Evolutionary conservation across 2,113 vertebrate genomes (phyloP), one percentile per base, ranked within the genome.

Genomic region (Nettapus auritus): DNA sequence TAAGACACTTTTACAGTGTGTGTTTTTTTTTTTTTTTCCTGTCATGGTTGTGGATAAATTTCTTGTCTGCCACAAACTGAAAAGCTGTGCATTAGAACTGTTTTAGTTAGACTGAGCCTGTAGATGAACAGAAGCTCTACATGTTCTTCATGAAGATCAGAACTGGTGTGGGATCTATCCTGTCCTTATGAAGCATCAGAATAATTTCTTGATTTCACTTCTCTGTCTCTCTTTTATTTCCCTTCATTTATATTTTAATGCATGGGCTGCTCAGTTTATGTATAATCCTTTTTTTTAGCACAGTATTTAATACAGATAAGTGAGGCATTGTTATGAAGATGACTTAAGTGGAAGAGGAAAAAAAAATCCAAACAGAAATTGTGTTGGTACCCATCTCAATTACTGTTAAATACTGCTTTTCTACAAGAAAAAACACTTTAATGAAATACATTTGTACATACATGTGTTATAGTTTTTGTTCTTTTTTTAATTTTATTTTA

Each of bases 401-500:
- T 91, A 55, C 14, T 79, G 22, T 38, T 79, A 68, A 76, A 40
- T 82, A 25, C 12, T 71, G 53, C 20, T 75, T 81, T 95, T 83
- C 29, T 88, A 11, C 6, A 48, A 88, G 16, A 55, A 90, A 89
- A 68, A 25, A 31, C 3, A 46, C 11, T 22, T 21, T 64, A 66
- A 44, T 48, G 8, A 36, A 88, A 42, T 50, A 36, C 6, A 6
- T 69, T 48, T 48, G 15, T 59, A 62, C 4, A 12, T 94, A 12
- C 9, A 9, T 57, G 3, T 25, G 21, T 75, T 92, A 63, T 21
- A 42, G n/a, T 88, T 87, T 79, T 74, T 90, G 28, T 38, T 71
- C 48, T 94, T 75, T 82, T 20, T 84, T 82, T 63, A 26, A 89
- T 85, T 96, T 74, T 96, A 64, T 96, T 92, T 96, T 97, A 74